Base-by-base conservation (phyloP, 2,113 vertebrate species). In the Macquaria australasica region DNA sequence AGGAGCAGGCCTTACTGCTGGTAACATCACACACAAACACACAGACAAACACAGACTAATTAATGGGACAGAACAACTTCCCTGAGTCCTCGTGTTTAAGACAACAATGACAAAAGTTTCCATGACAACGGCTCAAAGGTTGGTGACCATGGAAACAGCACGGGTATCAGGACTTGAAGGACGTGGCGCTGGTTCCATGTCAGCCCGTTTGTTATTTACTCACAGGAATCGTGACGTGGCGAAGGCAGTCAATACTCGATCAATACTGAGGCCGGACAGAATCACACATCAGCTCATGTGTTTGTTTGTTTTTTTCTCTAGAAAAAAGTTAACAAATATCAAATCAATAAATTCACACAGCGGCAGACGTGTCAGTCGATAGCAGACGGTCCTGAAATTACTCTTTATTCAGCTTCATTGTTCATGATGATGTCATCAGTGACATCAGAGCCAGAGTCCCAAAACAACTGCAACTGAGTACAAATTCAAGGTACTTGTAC, bases 1-100 rank as follows among this genome's bases (percentile, higher is more conserved):
- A 99, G 96, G 98, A 99, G 91, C 98, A 99, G 93, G 98, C 98
- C 0, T 96, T 99, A 93, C 98, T 99, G 96, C 97, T 99, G 98
- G 98, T 99, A 99, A 91, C 86, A 21, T 21, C 79, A 59, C 79
- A 59, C 60, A 48, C 70, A 67, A 1, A 78, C 75, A 84, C 83
- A 66, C 62, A 45, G 25, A 23, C 5, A 11, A 21, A 56, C 31
- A 23, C 53, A 18, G 25, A 31, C 6, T 39, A 20, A 31, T 39
- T 5, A 8, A 25, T 2, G 21, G 21, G 45, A 25, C 23, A 25
- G 4, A 9, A 8, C 37, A 60, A 60, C 60, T 21, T 39, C 71
- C 8, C 21, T 37, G 41, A 64, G 41, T 37, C 31, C 45, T 21
- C 11, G 37, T 45, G n/a, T 21, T 60, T 21, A 12, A 48, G 18